Conservation (phyloP, 2,797 vertebrate species). For the Pteronotus mesoamericanus region DNA sequence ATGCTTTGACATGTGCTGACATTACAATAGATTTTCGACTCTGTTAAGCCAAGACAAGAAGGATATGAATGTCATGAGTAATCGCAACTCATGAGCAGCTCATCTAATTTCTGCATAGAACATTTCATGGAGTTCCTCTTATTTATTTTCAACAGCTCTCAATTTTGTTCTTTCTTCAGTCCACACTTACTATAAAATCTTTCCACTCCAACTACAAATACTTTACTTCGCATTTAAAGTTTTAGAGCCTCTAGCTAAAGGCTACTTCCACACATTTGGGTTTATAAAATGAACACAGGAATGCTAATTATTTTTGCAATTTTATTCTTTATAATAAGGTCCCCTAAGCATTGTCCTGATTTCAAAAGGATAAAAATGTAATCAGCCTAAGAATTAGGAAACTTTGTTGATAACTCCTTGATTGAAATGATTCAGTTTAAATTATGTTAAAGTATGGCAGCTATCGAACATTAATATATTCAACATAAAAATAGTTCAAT, state of each 20-base stretch:
- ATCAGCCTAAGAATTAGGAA: background rate
- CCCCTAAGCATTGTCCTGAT: background rate
- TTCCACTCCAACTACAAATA: background rate
- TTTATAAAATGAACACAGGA: background rate
- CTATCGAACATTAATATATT: background rate
- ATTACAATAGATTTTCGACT: background rate
- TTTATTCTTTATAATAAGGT: conserved; percentile 25
- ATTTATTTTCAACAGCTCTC: background rate
- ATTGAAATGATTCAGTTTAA: background rate
- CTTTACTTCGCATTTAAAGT: conserved; percentile 6
- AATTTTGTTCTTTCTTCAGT: background rate
- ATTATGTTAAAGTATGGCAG: background rate
- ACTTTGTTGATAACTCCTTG: background rate
- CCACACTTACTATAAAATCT: background rate
- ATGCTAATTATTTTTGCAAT: background rate
- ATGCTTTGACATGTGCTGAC: background rate
- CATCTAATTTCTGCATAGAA: background rate
- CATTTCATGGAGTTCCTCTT: background rate
- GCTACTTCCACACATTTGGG: background rate
- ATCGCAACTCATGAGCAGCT: background rate
- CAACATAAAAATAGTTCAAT: background rate
- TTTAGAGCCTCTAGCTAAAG: background rate
- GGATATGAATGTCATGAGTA: background rate
- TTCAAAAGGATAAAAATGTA: conserved; percentile 29
- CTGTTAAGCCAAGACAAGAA: background rate